Base-by-base conservation (phyloP, 2,888 invertebrate genomes). In the Heliothis peltigera region DNA sequence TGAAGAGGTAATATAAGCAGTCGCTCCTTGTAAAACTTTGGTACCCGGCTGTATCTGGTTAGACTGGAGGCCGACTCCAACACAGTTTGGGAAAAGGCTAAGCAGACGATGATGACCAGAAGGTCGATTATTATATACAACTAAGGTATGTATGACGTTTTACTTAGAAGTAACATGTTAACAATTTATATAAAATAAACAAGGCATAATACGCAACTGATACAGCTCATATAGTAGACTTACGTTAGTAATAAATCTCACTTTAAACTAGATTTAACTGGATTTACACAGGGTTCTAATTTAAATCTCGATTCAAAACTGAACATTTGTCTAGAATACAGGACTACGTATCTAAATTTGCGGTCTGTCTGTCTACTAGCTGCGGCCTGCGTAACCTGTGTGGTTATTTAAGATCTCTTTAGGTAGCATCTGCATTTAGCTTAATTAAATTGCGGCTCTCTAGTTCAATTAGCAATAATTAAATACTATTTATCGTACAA, bases 181-280 rank as follows among this genome's bases (percentile, higher is more conserved):
- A 32, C 32, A 32, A 32, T 32, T 32, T 32, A 32, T 32, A 8
- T 12, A 32, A 39, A 39, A 39, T 39, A 15, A 39, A 15, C 5
- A 39, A 39, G n/a, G 15, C 15, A 35, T 35, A 15, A 35, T 39
- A 39, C 39, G 4, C 15, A 39, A 39, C 39, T 39, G n/a, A 39
- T 39, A 39, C 39, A n/a, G 39, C 39, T 39, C 15, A 39, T 39
- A 39, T n/a, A 4, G 39, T 5, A 39, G n/a, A 39, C 39, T 39
- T 39, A 39, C n/a, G 39, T 39, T 39, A 39, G 15, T 39, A 39
- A 39, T 39, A n/a, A 39, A 39, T 39, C 39, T 39, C 39, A 39
- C 15, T 39, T 39, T 39, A 15, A 39, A 39, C 39, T n/a, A 39
- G 39, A 39, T 39, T 39, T 39, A 39, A 39, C 39, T 39, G 32